phyloP scores from a whole-genome alignment of 37 sponge, comb jelly and placozoan species.

The Theonella swinhoei region DNA sequence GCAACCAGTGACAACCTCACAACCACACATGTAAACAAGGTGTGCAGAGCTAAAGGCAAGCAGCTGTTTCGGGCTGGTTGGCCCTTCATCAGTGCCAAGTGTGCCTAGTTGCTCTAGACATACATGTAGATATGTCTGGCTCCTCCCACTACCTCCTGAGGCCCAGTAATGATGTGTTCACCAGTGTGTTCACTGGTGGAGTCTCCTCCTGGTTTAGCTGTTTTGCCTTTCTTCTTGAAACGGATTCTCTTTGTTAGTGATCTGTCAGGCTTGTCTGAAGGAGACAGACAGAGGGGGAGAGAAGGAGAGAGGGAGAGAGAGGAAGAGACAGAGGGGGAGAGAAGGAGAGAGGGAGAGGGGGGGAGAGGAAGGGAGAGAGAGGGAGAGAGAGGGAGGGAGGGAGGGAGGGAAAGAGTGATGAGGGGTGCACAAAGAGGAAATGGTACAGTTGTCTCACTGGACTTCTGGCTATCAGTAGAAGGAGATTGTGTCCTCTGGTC shows the following conservation, averaged over 20 bases:
- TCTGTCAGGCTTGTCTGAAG: neutral
- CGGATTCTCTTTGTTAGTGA: neutral
- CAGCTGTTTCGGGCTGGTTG: too few species aligned
- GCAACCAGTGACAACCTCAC: neutral
- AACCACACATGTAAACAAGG: too few species aligned
- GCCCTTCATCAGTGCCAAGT: too few species aligned
- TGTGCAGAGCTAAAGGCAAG: too few species aligned
- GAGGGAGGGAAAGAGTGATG: too few species aligned
- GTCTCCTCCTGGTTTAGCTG: too few species aligned
- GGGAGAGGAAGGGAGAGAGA: slow-evolving; percentile 1
- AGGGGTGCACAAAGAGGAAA: too few species aligned
- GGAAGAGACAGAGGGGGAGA: slow-evolving; percentile 3
- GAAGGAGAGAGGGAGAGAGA: slow-evolving; percentile 14
- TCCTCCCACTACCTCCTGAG: neutral
- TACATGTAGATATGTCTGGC: too few species aligned
- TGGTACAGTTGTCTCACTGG: too few species aligned
- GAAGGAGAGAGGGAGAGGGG: slow-evolving; percentile 4
- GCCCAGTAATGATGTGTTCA: neutral
- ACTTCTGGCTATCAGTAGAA: neutral
- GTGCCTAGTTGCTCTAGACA: too few species aligned
- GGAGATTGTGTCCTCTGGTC: slow-evolving; percentile 5
- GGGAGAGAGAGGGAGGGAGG: too few species aligned
- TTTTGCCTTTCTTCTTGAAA: neutral
- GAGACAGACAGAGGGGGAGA: neutral
- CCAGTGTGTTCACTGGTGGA: too few species aligned